Evolutionary conservation across 2,888 invertebrate species (phyloP).

Genomic region (Anodontia alba): DNA sequence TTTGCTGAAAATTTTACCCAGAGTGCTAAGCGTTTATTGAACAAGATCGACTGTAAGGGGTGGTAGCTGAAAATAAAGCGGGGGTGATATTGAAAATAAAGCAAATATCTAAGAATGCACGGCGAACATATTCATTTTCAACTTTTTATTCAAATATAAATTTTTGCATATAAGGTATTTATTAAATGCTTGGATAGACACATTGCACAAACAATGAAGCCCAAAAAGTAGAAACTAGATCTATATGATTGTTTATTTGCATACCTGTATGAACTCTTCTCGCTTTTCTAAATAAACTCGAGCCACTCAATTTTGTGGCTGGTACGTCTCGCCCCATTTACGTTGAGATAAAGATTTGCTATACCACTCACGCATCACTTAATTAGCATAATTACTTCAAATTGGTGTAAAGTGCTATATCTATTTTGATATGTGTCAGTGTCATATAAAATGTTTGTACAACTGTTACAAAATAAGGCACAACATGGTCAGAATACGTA

Average conservation of each 20-base stretch:
- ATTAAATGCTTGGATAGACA: too few species aligned
- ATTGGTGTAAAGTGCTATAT: constrained; percentile 43
- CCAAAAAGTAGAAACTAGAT: too few species aligned
- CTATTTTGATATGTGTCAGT: constrained; percentile 37
- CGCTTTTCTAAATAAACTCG: background rate
- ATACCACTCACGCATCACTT: constrained; percentile 38
- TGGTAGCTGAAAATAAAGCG: too few species aligned
- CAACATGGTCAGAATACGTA: constrained; percentile 24
- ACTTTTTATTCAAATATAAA: too few species aligned
- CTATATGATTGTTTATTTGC: background rate
- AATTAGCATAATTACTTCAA: constrained; percentile 44
- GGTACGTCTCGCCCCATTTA: background rate
- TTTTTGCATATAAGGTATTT: too few species aligned
- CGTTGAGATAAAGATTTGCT: background rate
- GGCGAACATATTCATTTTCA: too few species aligned
- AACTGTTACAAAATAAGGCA: constrained; percentile 38
- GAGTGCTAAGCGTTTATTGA: too few species aligned
- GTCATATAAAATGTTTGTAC: constrained; percentile 41
- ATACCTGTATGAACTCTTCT: background rate
- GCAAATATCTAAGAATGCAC: too few species aligned
- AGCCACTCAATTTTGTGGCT: background rate
- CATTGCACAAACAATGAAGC: too few species aligned
- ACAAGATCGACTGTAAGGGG: too few species aligned
- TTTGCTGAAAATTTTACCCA: too few species aligned
- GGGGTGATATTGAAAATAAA: too few species aligned